These are phyloP conservation scores for Syngnathus floridae DNA, from an alignment of 2,113 vertebrate species.

Conservation along the genomic window DNA sequence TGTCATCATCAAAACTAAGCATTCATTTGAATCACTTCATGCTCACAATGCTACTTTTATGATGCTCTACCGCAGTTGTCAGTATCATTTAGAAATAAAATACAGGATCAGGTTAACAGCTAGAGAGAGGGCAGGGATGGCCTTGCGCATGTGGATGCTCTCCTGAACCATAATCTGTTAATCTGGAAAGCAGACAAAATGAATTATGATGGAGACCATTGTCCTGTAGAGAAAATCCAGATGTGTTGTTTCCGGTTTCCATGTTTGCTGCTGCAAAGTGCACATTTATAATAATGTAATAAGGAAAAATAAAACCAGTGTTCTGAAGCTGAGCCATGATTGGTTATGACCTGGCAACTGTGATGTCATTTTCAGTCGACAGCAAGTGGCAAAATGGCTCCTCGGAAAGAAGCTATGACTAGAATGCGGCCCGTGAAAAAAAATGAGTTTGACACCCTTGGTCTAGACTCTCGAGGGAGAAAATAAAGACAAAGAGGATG, in stretches of 20 bases:
- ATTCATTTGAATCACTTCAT: background rate
- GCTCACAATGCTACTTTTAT: background rate
- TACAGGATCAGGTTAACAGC: background rate
- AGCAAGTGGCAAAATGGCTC: no score
- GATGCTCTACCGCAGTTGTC: background rate
- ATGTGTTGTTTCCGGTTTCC: conserved; percentile 7
- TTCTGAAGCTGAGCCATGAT: no score
- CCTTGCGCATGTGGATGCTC: background rate
- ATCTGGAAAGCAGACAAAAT: conserved; percentile 52
- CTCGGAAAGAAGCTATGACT: no score
- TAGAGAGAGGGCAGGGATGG: background rate
- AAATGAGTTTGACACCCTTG: no score
- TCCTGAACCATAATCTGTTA: conserved; percentile 47
- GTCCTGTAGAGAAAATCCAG: conserved; percentile 2
- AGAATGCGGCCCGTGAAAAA: no score
- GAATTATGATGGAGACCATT: conserved; percentile 27
- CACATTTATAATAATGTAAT: background rate
- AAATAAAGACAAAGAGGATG: background rate
- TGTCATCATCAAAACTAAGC: no score
- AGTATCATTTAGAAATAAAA: conserved; percentile 2
- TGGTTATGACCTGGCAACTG: no score
- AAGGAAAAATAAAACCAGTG: no score
- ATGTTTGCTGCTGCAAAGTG: background rate
- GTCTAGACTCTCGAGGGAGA: no score
- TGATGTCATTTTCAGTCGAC: no score